Evolutionary conservation across 2,797 vertebrate genomes (phyloP), one percentile per base, ranked within the genome.

Genomic region (Pseudochirops cupreus): DNA sequence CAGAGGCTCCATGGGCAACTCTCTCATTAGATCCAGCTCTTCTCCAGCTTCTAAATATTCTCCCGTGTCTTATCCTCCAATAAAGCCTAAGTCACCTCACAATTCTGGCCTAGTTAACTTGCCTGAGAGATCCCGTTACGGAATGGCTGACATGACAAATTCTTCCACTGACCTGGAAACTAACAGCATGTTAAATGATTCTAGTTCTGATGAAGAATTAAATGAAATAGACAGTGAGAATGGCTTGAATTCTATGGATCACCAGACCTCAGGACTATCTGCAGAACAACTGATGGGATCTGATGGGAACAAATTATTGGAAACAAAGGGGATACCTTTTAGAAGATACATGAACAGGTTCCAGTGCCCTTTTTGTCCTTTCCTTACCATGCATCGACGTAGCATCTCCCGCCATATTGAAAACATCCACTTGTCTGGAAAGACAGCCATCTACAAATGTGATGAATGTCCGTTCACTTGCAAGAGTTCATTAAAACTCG

Each of bases 341-440:
- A 99, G 99, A 98, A 99, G 99, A 95, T 99, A 99, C 97, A 99
- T 99, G 99, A 99, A 99, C 98, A 99, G 99, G 95, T 99, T 99
- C 97, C 99, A 99, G 98, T 99, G 99, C 97, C 99, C 99, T 95
- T 99, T 99, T 98, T 99, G 99, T 97, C 99, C 99, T 96, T 99
- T 99, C 95, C 98, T 99, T 95, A 99, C 99, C 4, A 99, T 99
- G 99, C 99, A 99, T 97, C 99, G 99, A 46, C 99, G 99, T 62
- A 99, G 99, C 98, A 99, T 99, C 97, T 99, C 99, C 92, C 99
- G 99, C 96, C 99, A 99, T 98, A 99, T 99, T 95, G 99, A 99
- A 98, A 99, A 99, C 97, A 99, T 99, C 97, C 99, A 99, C 97
- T 98, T 99, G 26, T 99, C 99, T 94, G 99, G 99, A 92, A 99